Percentiles rank a stretch among this genome's conserved stretches.
These are phyloP conservation scores for Porites lutea DNA, from an alignment of 64 coral and sea anemone genomes.

Conservation along the genomic window DNA sequence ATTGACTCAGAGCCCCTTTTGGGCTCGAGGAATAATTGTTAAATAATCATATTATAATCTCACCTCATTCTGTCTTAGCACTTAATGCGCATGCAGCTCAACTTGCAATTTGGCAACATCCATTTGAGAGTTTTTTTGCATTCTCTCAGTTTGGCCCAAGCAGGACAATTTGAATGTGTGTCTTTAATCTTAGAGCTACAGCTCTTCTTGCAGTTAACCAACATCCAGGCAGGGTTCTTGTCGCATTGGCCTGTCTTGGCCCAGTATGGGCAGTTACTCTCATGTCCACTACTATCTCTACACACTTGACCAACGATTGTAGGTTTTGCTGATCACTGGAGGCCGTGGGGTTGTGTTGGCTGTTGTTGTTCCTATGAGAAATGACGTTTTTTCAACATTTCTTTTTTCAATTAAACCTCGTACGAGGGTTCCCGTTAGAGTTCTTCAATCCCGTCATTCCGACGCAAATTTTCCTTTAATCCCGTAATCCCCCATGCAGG, in stretches of 20 bases:
- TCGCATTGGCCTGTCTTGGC: neutral
- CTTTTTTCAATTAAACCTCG: too few species aligned
- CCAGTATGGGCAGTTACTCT: neutral
- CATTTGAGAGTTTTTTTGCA: constrained; percentile 12
- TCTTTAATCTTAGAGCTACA: neutral
- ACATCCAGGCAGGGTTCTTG: neutral
- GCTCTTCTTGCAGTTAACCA: neutral
- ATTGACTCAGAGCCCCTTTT: too few species aligned
- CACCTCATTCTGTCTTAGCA: constrained; percentile 6
- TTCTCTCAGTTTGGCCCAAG: constrained; percentile 31
- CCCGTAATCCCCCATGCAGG: too few species aligned
- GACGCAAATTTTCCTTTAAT: too few species aligned
- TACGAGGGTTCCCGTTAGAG: too few species aligned
- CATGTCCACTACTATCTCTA: neutral
- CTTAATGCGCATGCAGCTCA: neutral
- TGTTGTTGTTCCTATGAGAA: too few species aligned
- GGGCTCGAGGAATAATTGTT: too few species aligned
- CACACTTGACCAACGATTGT: neutral
- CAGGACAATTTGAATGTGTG: neutral
- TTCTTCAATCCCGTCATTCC: too few species aligned
- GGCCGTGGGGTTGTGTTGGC: neutral
- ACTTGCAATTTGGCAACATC: constrained; percentile 35
- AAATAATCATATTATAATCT: too few species aligned
- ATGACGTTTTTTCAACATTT: too few species aligned
- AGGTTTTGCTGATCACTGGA: neutral